Base-by-base conservation (phyloP, 1,140 invertebrate species). In the Calycopis cecrops region DNA sequence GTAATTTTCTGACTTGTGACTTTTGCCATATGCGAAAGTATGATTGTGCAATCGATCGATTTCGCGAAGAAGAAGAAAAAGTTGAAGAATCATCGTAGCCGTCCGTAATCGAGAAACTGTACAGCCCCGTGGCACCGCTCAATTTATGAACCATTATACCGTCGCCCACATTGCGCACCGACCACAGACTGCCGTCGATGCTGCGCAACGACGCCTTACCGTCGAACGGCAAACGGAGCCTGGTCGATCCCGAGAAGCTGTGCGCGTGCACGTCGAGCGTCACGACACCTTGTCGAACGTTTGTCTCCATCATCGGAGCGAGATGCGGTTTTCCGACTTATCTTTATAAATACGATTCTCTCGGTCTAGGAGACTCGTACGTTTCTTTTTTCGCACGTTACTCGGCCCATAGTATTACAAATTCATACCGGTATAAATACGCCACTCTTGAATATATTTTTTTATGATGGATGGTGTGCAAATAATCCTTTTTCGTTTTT, bases 21-120 rank as follows among this genome's bases (percentile, higher is more conserved):
- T 48, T 48, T 48, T 48, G 47, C 47, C 47, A 48, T 48, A 48
- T 48, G 18, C 47, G 28, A n/a, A 48, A 48, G 47, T 17, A 21
- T 21, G 47, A 48, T 10, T 48, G 47, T 3, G 16, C 47, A 48
- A 48, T 48, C 17, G 17, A 18, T 21, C 18, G 21, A 28, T 28
- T 28, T 2, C 21, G 21, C 2, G 21, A 3, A 2, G 21, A 3
- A 2, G 21, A 28, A 28, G 21, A 28, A 28, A n/a, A n/a, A n/a
- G n/a, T n/a, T n/a, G 2, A 28, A 28, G 21, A 28, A 28, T 28
- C 21, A 28, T 28, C 9, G 10, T 11, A 17, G 17, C 47, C 47
- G 47, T 17, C 47, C 16, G 18, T 48, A 21, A 21, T 48, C 47
- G 17, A 48, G 47, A 48, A 48, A 21, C 18, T 21, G 47, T 48